Conservation (phyloP, 2,797 vertebrate species). For the Diglossa cyanea region DNA sequence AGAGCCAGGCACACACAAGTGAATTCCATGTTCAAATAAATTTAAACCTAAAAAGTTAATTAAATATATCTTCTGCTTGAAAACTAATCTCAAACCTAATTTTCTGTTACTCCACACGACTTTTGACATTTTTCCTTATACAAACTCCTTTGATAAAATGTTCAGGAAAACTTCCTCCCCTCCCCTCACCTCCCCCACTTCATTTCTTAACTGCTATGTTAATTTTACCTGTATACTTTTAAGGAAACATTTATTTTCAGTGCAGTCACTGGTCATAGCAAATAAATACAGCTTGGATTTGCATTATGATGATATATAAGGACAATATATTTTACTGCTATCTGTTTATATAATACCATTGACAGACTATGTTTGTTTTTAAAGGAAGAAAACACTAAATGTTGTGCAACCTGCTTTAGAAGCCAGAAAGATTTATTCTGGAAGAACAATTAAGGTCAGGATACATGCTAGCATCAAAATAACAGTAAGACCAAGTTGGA, state of each 20-base stretch:
- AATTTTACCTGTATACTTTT: background rate
- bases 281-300: conserved; percentile 5
- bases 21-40: background rate
- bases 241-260: conserved; percentile 14
- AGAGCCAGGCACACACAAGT: background rate
- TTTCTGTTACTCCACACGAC: background rate
- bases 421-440: background rate
- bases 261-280: background rate
- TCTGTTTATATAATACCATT: background rate
- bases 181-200: too few species aligned
- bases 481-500: background rate
- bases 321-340: background rate
- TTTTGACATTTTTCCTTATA: background rate
- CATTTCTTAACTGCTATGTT: background rate
- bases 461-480: background rate
- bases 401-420: background rate
- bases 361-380: background rate
- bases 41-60: background rate
- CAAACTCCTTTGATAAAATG: background rate
- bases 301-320: background rate
- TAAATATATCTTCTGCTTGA: background rate
- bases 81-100: background rate
- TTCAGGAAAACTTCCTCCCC: background rate
- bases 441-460: background rate
- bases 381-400: background rate